phyloP scores from a whole-genome alignment of 2,797 vertebrate genomes.

The Manis javanica region DNA sequence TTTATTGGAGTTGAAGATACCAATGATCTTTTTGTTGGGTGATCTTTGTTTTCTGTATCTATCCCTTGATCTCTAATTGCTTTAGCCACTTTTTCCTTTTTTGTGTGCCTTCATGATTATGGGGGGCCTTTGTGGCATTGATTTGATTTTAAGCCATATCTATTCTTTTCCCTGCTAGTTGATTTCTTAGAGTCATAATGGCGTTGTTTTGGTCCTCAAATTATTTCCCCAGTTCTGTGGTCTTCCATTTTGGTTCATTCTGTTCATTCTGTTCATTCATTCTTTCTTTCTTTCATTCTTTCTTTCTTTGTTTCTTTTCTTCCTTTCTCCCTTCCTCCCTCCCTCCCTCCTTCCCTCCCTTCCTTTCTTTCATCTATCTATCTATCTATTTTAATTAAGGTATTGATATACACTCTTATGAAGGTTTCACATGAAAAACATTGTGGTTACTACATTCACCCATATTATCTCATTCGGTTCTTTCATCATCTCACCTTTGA shows the following conservation, averaged over 20 bases:
- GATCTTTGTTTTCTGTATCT: background rate
- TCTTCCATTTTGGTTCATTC: background rate
- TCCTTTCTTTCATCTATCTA: too few species aligned
- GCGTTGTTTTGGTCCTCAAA: background rate
- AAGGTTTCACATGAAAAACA: too few species aligned
- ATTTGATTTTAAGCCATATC: background rate
- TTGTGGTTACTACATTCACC: too few species aligned
- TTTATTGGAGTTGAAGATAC: background rate
- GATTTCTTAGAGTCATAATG: background rate
- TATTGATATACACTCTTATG: too few species aligned
- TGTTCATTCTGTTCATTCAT: too few species aligned
- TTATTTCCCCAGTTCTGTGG: background rate
- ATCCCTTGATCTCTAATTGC: background rate
- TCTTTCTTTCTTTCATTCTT: too few species aligned
- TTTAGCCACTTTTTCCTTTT: background rate
- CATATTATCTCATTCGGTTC: background rate
- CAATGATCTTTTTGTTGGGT: background rate
- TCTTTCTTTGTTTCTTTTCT: too few species aligned
- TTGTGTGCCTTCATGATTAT: background rate
- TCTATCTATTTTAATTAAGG: too few species aligned
- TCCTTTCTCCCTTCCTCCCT: too few species aligned
- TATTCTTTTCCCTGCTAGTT: background rate
- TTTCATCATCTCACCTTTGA: background rate
- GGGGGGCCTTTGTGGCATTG: background rate
- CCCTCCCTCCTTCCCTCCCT: too few species aligned